These are phyloP conservation scores for Todiramphus chloris DNA, from an alignment of 2,113 vertebrate species.

Conservation along the genomic window DNA sequence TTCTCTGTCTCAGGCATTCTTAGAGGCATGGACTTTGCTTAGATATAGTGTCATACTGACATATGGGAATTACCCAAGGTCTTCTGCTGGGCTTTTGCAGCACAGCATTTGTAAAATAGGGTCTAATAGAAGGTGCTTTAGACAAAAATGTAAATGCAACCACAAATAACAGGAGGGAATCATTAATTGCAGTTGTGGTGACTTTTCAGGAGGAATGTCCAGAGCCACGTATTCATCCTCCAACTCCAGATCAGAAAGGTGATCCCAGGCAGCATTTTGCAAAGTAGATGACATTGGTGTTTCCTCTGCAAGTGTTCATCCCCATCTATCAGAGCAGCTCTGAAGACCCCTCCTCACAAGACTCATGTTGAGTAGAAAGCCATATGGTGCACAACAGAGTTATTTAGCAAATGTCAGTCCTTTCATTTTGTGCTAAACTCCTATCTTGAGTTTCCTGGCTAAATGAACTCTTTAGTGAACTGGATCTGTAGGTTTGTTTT, in stretches of 20 bases:
- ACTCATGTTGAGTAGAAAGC: background rate
- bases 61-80: background rate
- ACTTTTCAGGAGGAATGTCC: background rate
- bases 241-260: background rate
- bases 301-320: background rate
- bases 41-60: background rate
- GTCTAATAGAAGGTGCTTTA: background rate
- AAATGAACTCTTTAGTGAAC: background rate
- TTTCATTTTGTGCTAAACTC: background rate
- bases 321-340: background rate
- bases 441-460: background rate
- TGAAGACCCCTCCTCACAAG: background rate
- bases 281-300: rapidly evolving
- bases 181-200: background rate
- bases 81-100: background rate
- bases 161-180: background rate
- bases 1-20: background rate
- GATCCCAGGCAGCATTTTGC: rapidly evolving
- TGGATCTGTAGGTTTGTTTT: background rate
- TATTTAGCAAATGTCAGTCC: background rate
- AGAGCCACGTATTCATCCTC: background rate
- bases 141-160: background rate
- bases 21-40: background rate
- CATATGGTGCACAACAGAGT: rapidly evolving
- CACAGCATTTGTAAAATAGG: background rate